Percentiles rank a stretch among this genome's conserved stretches.
Conservation (phyloP, 2,888 invertebrate genomes). For the Tethea ocularis region DNA sequence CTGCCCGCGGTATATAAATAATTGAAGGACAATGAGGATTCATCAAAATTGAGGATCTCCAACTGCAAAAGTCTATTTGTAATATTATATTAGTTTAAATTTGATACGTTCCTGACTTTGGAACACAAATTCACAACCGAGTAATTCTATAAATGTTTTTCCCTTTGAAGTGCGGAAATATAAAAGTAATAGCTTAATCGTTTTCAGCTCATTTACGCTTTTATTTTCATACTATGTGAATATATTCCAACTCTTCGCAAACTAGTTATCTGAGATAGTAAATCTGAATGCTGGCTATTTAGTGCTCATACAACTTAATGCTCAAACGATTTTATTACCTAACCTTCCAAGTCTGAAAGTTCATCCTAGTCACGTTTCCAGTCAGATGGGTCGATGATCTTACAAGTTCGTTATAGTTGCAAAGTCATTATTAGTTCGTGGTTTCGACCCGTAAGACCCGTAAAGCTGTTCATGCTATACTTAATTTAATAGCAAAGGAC, state of each 20-base stretch:
- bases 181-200: too few species aligned
- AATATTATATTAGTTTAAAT: too few species aligned
- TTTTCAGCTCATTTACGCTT: too few species aligned
- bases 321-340: background rate
- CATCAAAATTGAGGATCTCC: too few species aligned
- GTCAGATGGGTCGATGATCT: constrained; percentile 3
- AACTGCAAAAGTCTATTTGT: too few species aligned
- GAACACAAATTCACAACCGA: too few species aligned
- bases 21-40: too few species aligned
- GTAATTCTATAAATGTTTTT: too few species aligned
- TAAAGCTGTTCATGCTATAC: background rate
- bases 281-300: background rate
- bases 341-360: background rate
- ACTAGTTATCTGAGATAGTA: background rate
- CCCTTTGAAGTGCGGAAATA: too few species aligned
- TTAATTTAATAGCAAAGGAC: background rate
- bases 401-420: constrained; percentile 3
- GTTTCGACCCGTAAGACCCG: background rate
- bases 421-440: constrained; percentile 4
- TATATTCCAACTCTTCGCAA: too few species aligned
- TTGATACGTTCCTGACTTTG: too few species aligned
- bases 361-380: constrained; percentile 4
- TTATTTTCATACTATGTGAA: background rate
- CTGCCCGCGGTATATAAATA: too few species aligned
- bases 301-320: background rate